Conservation (phyloP, 2,888 invertebrate genomes). For the Papilio demoleus region DNA sequence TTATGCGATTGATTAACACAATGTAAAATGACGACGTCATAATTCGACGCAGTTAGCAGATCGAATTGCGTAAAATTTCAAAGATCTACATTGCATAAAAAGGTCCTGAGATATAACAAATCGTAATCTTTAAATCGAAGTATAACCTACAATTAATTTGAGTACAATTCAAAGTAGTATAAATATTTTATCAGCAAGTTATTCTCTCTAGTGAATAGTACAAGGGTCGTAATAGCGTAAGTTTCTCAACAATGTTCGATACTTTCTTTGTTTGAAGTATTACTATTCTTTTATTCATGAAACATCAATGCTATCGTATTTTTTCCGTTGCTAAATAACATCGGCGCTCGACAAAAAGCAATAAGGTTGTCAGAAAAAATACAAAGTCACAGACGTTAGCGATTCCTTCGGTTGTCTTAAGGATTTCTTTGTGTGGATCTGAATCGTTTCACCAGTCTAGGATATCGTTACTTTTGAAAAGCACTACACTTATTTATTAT, state of each 20-base stretch:
- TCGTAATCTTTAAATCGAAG: too few relatives aligned
- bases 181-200: slow-evolving; percentile 2
- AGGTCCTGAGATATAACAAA: too few relatives aligned
- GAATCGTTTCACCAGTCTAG: slow-evolving; percentile 9
- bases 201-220: slow-evolving; percentile 3
- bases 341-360: slow-evolving; percentile 21
- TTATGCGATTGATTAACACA: too few relatives aligned
- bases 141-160: too few relatives aligned
- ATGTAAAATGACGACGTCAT: too few relatives aligned
- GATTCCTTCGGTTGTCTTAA: slow-evolving; percentile 24
- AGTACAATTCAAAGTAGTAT: too few relatives aligned
- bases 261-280: slow-evolving; percentile 9
- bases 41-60: too few relatives aligned
- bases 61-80: too few relatives aligned
- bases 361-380: slow-evolving; percentile 23
- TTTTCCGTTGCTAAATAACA: slow-evolving; percentile 30
- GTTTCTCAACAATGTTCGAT: slow-evolving; percentile 14
- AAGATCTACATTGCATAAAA: too few relatives aligned
- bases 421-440: slow-evolving; percentile 32
- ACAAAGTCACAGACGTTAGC: slow-evolving; percentile 16
- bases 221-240: slow-evolving; percentile 16
- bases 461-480: slow-evolving; percentile 25
- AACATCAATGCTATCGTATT: slow-evolving; percentile 22
- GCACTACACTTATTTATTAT: not conserved
- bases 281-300: slow-evolving; percentile 26